Evolutionary conservation across 2,113 vertebrate species (phyloP).

Genomic region (Sinocyclocheilus rhinocerous): DNA sequence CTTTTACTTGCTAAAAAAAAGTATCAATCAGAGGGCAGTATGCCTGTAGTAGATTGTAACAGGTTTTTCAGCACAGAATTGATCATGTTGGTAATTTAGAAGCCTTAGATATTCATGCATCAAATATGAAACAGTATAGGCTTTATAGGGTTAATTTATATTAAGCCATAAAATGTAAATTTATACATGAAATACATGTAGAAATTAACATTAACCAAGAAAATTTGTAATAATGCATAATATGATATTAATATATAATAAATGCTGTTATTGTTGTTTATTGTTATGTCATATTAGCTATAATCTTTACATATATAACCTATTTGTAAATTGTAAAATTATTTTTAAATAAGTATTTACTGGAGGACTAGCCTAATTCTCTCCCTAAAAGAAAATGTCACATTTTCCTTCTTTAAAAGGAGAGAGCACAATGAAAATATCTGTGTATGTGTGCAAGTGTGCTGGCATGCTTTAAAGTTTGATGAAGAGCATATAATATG

Average conservation of each 20-base stretch:
- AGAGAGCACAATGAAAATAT: constrained; percentile 7
- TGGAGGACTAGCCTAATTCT: neutral
- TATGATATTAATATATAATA: neutral
- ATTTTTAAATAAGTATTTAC: neutral
- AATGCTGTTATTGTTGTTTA: neutral
- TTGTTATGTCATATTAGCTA: neutral
- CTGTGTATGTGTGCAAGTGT: neutral
- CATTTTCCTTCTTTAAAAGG: neutral
- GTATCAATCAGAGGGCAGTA: too few relatives aligned
- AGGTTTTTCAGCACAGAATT: neutral
- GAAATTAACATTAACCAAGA: neutral
- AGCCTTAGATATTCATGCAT: neutral
- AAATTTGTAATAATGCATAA: neutral
- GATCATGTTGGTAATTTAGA: neutral
- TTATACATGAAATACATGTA: neutral
- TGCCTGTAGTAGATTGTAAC: neutral
- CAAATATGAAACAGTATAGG: neutral
- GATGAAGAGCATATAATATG: constrained; percentile 37
- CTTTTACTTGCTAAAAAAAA: neutral
- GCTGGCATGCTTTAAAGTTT: constrained; percentile 34
- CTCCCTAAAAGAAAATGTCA: neutral
- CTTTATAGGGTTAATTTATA: neutral
- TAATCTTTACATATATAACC: neutral
- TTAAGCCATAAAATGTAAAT: neutral
- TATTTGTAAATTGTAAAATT: neutral